phyloP scores from a whole-genome alignment of 2,797 vertebrate genomes.

The Heterohyrax brucei region DNA sequence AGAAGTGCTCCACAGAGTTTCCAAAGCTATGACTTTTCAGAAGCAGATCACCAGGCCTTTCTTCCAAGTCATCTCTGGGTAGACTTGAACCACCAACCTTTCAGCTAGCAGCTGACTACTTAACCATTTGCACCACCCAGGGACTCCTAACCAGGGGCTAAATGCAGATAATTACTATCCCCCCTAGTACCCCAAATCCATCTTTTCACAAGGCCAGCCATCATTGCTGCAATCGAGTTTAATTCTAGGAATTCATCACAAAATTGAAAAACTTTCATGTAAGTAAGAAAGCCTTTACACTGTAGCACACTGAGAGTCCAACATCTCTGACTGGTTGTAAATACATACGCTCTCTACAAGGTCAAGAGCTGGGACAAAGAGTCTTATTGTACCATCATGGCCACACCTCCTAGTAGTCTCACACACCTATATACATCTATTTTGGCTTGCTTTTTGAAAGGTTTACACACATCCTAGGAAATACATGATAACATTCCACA shows the following conservation, averaged over 20 bases:
- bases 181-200: constrained; percentile 49
- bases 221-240: constrained; percentile 61
- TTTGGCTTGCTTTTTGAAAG: constrained; percentile 4
- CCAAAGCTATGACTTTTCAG: no score
- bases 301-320: constrained; percentile 36
- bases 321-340: background rate
- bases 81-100: background rate
- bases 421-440: constrained; percentile 76
- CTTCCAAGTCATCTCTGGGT: background rate
- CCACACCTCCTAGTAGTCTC: constrained; percentile 83
- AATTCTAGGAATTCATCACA: constrained; percentile 82
- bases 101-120: background rate
- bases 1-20: background rate
- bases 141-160: background rate
- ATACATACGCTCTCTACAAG: background rate
- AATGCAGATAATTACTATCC: background rate
- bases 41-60: background rate
- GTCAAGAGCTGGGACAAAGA: background rate
- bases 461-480: constrained; percentile 60
- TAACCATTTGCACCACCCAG: no score
- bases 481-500: background rate
- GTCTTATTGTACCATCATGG: constrained; percentile 65
- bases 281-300: constrained; percentile 69
- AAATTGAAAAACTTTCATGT: constrained; percentile 81
- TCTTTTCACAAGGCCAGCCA: constrained; percentile 26